A percentile compares a stretch with the other conserved stretches of the same genome.
Conservation (phyloP, 2,888 invertebrate genomes). For the Synergus umbraculus region DNA sequence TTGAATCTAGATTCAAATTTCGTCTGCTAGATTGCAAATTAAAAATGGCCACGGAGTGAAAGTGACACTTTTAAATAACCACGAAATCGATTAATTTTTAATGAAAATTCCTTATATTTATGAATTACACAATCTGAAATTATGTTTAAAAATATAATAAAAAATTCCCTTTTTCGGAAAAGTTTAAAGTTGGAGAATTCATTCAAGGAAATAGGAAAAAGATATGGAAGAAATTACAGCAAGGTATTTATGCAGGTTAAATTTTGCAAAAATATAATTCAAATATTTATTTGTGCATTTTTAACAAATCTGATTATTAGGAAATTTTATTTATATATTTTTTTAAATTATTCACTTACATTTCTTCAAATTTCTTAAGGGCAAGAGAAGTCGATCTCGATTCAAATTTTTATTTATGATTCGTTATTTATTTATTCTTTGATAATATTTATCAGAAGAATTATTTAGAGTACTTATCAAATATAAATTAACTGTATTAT, state of each 20-base stretch:
- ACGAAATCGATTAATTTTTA: neutral
- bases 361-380: neutral
- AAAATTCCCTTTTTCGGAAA: neutral
- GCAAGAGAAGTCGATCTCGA: neutral
- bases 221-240: neutral
- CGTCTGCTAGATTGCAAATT: neutral
- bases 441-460: neutral
- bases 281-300: neutral
- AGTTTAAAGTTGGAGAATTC: neutral
- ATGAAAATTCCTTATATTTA: neutral
- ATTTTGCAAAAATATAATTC: neutral
- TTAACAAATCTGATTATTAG: neutral
- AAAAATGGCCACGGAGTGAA: neutral
- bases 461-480: neutral
- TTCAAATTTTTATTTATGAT: neutral
- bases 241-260: constrained; percentile 2
- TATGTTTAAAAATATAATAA: constrained; percentile 5
- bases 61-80: neutral
- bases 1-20: neutral
- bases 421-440: neutral
- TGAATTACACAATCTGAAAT: neutral
- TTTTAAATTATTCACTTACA: neutral
- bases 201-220: neutral
- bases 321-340: neutral
- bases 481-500: neutral